Conservation (phyloP, 2,888 invertebrate genomes). For the Diaphora mendica region DNA sequence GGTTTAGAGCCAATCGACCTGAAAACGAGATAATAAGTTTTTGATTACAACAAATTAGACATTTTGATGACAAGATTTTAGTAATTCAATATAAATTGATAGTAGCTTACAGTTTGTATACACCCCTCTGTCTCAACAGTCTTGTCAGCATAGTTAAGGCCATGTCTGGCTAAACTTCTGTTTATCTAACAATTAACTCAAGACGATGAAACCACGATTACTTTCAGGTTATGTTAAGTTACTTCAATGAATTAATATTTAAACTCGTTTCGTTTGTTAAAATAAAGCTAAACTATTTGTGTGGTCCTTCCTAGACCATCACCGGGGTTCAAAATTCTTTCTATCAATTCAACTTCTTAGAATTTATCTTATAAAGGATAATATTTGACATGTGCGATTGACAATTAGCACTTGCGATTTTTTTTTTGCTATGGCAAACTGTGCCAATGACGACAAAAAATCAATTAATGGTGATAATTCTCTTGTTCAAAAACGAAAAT, state of each 20-base stretch:
- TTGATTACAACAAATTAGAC: not conserved
- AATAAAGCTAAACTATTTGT: not conserved
- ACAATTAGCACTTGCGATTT: not conserved
- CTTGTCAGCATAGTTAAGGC: conserved; percentile 60
- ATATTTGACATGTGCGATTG: not conserved
- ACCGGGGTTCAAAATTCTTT: not conserved
- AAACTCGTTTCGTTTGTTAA: not conserved
- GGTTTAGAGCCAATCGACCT: conserved; percentile 61
- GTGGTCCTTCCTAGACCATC: not conserved
- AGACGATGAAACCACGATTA: not conserved
- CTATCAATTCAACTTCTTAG: not conserved
- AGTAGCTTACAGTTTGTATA: conserved; percentile 69
- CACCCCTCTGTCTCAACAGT: conserved; percentile 58
- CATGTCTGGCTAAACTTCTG: conserved; percentile 27
- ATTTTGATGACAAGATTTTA: not conserved
- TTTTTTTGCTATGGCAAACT: too few species aligned
- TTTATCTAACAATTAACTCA: not conserved
- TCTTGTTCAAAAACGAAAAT: too few species aligned
- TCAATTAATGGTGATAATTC: too few species aligned
- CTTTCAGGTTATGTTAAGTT: conserved; percentile 2
- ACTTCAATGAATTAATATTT: not conserved
- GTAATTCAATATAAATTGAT: not conserved
- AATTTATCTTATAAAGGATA: too few species aligned
- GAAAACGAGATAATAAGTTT: conserved; percentile 38
- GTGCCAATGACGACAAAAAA: too few species aligned